These are phyloP conservation scores for Nasonovia ribisnigri DNA, from an alignment of 2,888 invertebrate species.

Conservation along the genomic window DNA sequence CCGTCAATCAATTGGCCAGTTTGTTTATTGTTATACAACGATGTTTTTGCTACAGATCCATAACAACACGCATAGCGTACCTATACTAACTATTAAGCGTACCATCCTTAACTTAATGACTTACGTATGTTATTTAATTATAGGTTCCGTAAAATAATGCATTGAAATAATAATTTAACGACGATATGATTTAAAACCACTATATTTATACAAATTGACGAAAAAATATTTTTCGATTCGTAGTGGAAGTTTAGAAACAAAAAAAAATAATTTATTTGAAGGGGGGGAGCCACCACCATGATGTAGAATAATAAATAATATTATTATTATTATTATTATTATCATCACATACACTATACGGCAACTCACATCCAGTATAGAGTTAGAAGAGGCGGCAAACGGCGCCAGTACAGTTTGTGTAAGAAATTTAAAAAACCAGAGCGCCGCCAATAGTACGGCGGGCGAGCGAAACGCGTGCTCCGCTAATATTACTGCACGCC, in stretches of 20 bases:
- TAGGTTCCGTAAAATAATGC: neutral
- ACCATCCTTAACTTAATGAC: neutral
- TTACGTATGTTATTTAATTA: neutral
- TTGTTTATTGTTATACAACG: slow-evolving; percentile 9
- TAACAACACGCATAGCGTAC: neutral
- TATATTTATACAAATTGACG: no score
- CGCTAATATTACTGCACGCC: slow-evolving; percentile 6
- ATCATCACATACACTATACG: neutral
- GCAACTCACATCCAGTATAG: neutral
- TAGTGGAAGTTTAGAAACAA: neutral
- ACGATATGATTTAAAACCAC: neutral
- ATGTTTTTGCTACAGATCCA: neutral
- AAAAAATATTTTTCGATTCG: neutral
- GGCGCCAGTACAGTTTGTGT: neutral
- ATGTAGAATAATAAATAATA: neutral
- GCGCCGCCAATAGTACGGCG: neutral
- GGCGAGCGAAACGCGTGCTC: neutral
- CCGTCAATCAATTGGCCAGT: neutral
- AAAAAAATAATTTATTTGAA: neutral
- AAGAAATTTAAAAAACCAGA: neutral
- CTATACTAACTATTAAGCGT: no score
- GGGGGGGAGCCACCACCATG: neutral
- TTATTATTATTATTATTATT: neutral
- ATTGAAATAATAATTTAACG: neutral
- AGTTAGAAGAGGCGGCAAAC: neutral